A percentile compares a stretch with the other conserved stretches of the same genome.
Evolutionary conservation across 2,888 invertebrate genomes (phyloP).

Genomic region (Tuta absoluta): DNA sequence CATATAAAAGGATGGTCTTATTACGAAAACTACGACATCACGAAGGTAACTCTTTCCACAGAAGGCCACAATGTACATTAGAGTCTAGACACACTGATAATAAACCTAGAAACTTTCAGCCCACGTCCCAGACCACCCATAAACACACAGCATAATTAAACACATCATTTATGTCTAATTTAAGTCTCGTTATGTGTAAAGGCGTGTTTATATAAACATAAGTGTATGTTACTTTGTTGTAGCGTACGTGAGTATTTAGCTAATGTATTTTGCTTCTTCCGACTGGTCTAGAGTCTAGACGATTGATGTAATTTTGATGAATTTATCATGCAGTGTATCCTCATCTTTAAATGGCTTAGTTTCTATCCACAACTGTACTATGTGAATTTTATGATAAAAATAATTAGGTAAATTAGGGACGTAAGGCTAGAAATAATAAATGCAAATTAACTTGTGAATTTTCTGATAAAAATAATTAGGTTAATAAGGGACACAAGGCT

Average conservation of each 20-base stretch:
- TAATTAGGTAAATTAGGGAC: too few species aligned
- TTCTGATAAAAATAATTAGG: too few species aligned
- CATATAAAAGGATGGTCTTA: neutral
- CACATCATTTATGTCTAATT: conserved; percentile 57
- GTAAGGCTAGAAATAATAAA: too few species aligned
- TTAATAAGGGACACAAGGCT: too few species aligned
- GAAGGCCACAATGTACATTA: conserved; percentile 6
- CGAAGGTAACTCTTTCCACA: neutral
- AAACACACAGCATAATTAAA: conserved; percentile 55
- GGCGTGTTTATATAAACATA: conserved; percentile 1
- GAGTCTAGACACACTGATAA: conserved; percentile 5
- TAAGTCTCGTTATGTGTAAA: conserved; percentile 44
- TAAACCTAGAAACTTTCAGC: conserved; percentile 37
- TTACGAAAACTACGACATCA: neutral
- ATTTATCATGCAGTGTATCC: neutral
- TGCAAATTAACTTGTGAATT: too few species aligned
- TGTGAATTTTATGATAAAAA: too few species aligned
- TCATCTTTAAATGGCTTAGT: neutral
- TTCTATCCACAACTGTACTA: neutral
- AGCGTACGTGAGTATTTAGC: neutral
- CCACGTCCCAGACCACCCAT: conserved; percentile 52
- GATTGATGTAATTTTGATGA: conserved; percentile 2
- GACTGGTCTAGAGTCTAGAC: neutral
- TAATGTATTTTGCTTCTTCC: conserved; percentile 4
- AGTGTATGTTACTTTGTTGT: conserved; percentile 6